Evolutionary conservation across 2,888 invertebrate species (phyloP), one percentile per base, ranked within the genome.

Genomic region (Himalopsyche japonica): DNA sequence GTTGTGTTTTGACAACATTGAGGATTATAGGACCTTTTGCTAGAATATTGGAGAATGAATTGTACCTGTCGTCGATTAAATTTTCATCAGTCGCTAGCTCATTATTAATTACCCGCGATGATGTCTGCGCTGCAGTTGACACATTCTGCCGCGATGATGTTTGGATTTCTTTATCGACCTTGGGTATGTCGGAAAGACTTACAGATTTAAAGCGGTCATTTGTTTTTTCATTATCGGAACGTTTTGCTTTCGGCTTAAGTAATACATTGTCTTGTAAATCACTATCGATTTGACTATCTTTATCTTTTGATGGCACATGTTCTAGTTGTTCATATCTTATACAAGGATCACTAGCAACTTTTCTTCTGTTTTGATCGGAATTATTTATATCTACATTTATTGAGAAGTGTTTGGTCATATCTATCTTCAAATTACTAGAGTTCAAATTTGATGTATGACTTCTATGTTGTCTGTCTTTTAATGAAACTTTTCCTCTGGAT

Each of bases 371-470:
- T n/a, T 57, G 12, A 20, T 57, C 57, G 1, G 2, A 20, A 20
- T 57, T 57, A n/a, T 43, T 48, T 43, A 15, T 24, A 15, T 49
- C 47, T 30, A 82, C 90, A 89, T 91, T 92, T 83, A 92, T 91
- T 30, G 91, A 92, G 82, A 92, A 92, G 80, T 92, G 91, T 88
- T 92, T 92, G 0, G 91, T 91, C 70, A 92, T 89, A 87, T 92
- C 92, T 0, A 92, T 91, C 89, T 90, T 92, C 34, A 92, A 90
- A 77, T 91, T 89, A 83, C 90, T 90, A 37, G 89, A n/a, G 18
- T 76, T 34, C 12, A 18, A 30, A 76, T 27, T 34, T 6, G 76
- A 32, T 10, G 32, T 8, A 32, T 20, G 57, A 15, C 7, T 57
- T 57, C 24, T 57, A 8, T 27, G 88, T 88, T 87, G 88, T 89